Base-by-base conservation (phyloP, 2,888 invertebrate genomes). In the Sinelater perroti region DNA sequence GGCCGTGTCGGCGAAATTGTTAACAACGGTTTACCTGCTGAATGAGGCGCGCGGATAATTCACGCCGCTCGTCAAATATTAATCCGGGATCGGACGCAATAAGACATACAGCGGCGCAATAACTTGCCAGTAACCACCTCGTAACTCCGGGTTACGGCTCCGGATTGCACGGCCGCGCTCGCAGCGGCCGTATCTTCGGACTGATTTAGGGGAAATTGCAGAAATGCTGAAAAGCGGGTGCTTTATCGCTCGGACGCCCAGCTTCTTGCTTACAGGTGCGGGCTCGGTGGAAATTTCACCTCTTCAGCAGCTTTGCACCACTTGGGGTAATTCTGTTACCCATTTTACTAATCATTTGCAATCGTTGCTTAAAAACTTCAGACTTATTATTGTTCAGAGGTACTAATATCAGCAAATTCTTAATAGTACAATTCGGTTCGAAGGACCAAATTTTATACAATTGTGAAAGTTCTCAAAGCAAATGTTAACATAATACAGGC, bases 41-140 rank as follows among this genome's bases (percentile, higher is more conserved):
- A 53, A 31, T 36, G 28, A 35, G 11, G 13, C 45, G 47, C 31
- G 16, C 49, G 11, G 33, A 14, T 45, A 53, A 53, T 51, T 46
- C 52, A 36, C 45, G 28, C 26, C 30, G 11, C 51, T 57, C 56
- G 56, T 57, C 56, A 59, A 59, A 50, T 59, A 59, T 60, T 64
- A 60, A 62, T 55, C 49, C 56, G 60, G 63, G 62, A 59, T 60
- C 66, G 62, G 64, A 57, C 46, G 67, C 68, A 67, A 69, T 70
- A 72, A 71, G 70, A 69, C 69, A 69, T 67, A 67, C 67, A 65
- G 71, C 70, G 72, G 66, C 65, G 73, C 71, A 69, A 73, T 75
- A 75, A 75, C 74, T 74, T 69, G 75, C 70, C 72, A 69, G 72
- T 75, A 73, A 75, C 75, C 74, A 72, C 72, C 63, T 74, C 75